phyloP scores from a whole-genome alignment of 2,113 vertebrate species.

The Nothoprocta pentlandii region DNA sequence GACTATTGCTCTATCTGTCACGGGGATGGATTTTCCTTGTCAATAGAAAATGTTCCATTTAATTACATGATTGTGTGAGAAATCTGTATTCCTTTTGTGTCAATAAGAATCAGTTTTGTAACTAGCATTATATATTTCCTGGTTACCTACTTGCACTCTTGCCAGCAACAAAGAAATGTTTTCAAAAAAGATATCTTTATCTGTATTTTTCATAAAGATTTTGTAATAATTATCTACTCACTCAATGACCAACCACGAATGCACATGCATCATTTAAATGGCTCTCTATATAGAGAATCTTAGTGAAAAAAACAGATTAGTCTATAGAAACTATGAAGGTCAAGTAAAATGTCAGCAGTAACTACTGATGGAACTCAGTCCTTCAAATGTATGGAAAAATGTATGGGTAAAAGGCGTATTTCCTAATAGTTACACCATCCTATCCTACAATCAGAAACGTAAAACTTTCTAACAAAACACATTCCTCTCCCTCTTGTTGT shows the following conservation, averaged over 20 bases:
- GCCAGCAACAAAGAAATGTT: background rate
- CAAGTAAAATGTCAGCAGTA: background rate
- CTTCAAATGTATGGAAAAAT: background rate
- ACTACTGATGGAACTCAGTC: background rate
- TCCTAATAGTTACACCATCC: no score
- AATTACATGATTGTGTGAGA: background rate
- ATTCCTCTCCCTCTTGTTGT: background rate
- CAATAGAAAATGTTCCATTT: background rate
- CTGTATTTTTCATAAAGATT: background rate
- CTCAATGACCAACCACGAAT: background rate
- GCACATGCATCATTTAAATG: background rate
- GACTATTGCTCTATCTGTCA: background rate
- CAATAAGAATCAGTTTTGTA: background rate
- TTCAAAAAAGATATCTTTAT: background rate
- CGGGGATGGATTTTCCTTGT: background rate
- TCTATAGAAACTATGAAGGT: background rate
- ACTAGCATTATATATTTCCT: background rate
- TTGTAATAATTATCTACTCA: background rate
- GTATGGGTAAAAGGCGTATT: background rate
- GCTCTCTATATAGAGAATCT: background rate
- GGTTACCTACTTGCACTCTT: background rate
- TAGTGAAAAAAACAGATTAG: background rate
- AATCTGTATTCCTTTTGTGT: background rate
- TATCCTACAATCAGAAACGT: background rate
- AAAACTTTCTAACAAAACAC: background rate